Percentiles rank a stretch among this genome's conserved stretches.
Evolutionary conservation across 2,888 invertebrate species (phyloP).

Genomic region (Dryococelus australis): DNA sequence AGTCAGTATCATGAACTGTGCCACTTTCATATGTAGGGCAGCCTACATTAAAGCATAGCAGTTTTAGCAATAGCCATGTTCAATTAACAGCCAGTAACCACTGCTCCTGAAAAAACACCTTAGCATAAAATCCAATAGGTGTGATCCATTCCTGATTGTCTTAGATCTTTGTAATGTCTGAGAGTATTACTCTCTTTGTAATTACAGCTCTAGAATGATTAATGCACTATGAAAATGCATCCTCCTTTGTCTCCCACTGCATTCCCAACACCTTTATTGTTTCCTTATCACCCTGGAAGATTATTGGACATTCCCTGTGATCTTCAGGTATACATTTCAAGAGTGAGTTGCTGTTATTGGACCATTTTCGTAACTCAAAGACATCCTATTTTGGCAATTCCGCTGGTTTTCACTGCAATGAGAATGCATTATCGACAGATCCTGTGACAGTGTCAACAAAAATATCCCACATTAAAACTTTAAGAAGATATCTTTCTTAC

Average conservation of each 20-base stretch:
- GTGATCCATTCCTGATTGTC: not conserved
- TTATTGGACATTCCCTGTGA: not conserved
- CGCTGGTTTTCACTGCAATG: not conserved
- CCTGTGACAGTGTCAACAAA: not conserved
- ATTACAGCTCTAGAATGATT: not conserved
- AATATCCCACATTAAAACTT: not conserved
- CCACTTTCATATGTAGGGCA: too few relatives aligned
- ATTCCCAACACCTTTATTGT: not conserved
- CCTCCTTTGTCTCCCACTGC: not conserved
- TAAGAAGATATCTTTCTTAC: not conserved
- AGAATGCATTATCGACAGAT: not conserved
- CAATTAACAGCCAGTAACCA: not conserved
- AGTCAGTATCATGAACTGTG: too few relatives aligned
- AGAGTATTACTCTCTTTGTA: not conserved
- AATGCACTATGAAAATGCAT: not conserved
- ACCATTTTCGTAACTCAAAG: constrained; percentile 7
- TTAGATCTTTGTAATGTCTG: not conserved
- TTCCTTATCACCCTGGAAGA: not conserved
- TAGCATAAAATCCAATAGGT: not conserved
- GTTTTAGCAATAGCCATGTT: too few relatives aligned
- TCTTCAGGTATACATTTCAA: not conserved
- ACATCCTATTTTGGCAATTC: not conserved
- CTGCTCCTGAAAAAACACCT: not conserved
- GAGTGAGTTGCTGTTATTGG: not conserved
- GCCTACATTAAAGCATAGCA: too few relatives aligned